phyloP scores from a whole-genome alignment of 1,140 invertebrate genomes.

The Formica exsecta region DNA sequence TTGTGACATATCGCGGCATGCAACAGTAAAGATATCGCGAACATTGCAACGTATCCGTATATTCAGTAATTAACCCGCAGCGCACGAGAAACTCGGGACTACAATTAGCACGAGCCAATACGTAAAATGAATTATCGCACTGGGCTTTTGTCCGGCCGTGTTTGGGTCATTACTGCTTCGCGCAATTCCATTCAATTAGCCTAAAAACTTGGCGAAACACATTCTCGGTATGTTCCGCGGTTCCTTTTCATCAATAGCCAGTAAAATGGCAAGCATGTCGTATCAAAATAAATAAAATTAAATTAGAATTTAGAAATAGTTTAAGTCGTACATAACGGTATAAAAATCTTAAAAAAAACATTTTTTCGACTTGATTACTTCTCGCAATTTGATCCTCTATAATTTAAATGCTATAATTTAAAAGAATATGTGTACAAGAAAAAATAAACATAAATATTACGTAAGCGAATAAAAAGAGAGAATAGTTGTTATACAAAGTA shows the following conservation, averaged over 20 bases:
- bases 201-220: slow-evolving; percentile 21
- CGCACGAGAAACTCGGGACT: slow-evolving; percentile 72
- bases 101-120: slow-evolving; percentile 77
- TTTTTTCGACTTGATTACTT: not conserved
- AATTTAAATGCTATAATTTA: slow-evolving; percentile 5
- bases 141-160: slow-evolving; percentile 67
- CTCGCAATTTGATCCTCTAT: not conserved
- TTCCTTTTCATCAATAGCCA: slow-evolving; percentile 12
- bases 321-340: not conserved
- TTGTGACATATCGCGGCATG: not conserved
- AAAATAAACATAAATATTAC: not conserved
- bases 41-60: slow-evolving; percentile 37
- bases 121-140: slow-evolving; percentile 80
- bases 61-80: slow-evolving; percentile 73
- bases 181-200: slow-evolving; percentile 68
- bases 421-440: not conserved
- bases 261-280: not conserved
- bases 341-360: not conserved
- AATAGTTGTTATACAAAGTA: too few relatives aligned
- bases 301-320: not conserved
- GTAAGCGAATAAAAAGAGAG: not conserved
- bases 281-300: not conserved
- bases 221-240: not conserved
- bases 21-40: slow-evolving; percentile 12
- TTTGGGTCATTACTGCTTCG: slow-evolving; percentile 67